A percentile compares a stretch with the other conserved stretches of the same genome.
Conservation (phyloP, 2,113 vertebrate genomes). For the Podilymbus podiceps region DNA sequence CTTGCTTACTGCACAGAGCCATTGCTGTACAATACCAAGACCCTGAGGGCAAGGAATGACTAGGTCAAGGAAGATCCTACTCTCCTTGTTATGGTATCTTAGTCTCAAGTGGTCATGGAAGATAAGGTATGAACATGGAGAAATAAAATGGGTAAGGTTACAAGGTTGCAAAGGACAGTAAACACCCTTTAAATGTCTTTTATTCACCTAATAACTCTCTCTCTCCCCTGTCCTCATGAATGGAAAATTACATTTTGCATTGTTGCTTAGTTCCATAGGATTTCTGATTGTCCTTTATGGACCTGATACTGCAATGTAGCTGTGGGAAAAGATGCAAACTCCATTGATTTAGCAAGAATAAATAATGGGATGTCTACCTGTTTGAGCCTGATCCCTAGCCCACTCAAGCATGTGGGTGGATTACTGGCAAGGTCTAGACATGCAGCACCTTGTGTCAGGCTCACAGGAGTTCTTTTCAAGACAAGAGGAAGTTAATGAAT, state of each 20-base stretch:
- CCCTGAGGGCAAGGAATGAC: background rate
- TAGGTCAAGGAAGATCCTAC: background rate
- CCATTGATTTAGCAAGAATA: background rate
- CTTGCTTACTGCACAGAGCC: background rate
- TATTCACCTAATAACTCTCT: background rate
- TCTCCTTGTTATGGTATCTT: background rate
- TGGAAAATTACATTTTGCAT: background rate
- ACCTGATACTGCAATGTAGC: background rate
- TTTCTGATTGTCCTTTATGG: background rate
- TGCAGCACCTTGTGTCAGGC: background rate
- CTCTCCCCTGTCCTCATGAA: background rate
- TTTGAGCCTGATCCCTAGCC: background rate
- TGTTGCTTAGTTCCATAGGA: background rate
- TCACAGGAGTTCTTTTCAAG: background rate
- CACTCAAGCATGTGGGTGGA: background rate
- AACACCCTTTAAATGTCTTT: background rate
- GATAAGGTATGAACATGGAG: background rate
- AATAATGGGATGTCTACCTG: background rate
- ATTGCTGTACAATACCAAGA: background rate
- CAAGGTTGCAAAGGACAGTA: background rate
- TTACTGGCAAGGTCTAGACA: background rate
- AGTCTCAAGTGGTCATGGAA: background rate
- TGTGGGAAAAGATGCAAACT: background rate
- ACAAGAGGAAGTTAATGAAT: background rate
- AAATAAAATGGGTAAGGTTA: background rate